phyloP scores from a whole-genome alignment of 2,113 vertebrate species.

The Salminus brasiliensis region DNA sequence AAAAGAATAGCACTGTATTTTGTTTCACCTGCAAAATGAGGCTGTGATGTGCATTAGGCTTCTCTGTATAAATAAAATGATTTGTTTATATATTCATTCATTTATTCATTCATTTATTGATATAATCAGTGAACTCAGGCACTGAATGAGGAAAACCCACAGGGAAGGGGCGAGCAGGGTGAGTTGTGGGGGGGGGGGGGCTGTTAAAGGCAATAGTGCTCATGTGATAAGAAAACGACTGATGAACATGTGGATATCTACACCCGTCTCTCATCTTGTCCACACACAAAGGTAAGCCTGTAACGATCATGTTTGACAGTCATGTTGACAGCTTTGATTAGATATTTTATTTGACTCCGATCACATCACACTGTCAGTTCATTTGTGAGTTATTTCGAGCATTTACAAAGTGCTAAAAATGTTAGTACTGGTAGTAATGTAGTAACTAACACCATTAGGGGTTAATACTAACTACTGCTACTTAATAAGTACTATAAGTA shows the following conservation, averaged over 20 bases:
- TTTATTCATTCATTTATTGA: background rate
- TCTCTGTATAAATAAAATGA: background rate
- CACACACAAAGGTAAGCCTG: constrained; percentile 51
- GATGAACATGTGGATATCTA: constrained; percentile 2
- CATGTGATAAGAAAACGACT: background rate
- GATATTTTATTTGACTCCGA: background rate
- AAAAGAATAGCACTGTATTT: too few relatives aligned
- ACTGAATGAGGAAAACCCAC: background rate
- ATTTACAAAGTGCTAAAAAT: background rate
- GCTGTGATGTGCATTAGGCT: background rate
- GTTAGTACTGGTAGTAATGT: background rate
- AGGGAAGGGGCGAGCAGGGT: background rate
- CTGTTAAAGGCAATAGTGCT: background rate
- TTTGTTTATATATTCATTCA: background rate
- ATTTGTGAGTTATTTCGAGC: background rate
- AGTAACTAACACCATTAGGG: too few relatives aligned
- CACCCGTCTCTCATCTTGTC: background rate
- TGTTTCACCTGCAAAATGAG: too few relatives aligned
- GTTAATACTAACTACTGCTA: too few relatives aligned
- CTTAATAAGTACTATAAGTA: too few relatives aligned
- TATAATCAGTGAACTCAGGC: background rate
- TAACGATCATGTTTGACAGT: background rate
- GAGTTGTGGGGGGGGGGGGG: background rate
- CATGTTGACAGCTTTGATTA: background rate
- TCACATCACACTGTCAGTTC: background rate